Percentiles rank a stretch among this genome's conserved stretches.
Evolutionary conservation across 2,797 vertebrate species (phyloP).

Genomic region (Sebastes taczanowskii): DNA sequence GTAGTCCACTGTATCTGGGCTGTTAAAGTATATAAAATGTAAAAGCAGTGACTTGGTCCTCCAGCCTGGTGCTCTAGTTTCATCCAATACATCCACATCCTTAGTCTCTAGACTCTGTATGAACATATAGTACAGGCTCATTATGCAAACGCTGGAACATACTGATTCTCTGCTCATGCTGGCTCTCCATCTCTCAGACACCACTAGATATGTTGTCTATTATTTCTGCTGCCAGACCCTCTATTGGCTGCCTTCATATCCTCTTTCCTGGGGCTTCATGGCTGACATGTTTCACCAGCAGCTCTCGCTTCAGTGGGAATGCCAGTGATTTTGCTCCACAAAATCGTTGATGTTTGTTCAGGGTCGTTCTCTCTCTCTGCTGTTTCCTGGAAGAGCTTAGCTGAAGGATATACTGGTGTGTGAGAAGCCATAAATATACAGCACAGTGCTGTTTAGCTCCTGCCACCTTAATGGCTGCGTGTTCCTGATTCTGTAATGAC

Average conservation of each 20-base stretch:
- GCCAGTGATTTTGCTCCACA: conserved; percentile 4
- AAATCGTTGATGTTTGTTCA: not conserved
- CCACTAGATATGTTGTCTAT: not conserved
- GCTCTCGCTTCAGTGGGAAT: not conserved
- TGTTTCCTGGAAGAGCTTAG: not conserved
- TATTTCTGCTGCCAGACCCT: not conserved
- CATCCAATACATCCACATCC: not conserved
- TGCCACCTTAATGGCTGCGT: not conserved
- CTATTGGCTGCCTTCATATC: conserved; percentile 28
- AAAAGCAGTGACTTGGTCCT: not conserved
- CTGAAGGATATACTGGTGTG: not conserved
- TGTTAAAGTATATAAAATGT: not conserved
- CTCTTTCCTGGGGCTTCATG: conserved; percentile 20
- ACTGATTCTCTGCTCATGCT: not conserved
- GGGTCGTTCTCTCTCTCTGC: not conserved
- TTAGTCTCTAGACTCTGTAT: not conserved
- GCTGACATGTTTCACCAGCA: conserved; percentile 6
- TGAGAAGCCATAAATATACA: not conserved
- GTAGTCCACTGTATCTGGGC: not conserved
- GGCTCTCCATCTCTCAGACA: not conserved
- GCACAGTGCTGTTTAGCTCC: not conserved
- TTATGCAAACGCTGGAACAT: not conserved
- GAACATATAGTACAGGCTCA: not conserved
- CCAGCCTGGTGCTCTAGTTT: not conserved
- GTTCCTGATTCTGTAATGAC: not conserved